Base-by-base conservation (phyloP, 1,140 invertebrate genomes). In the Meloidogyne floridensis region DNA sequence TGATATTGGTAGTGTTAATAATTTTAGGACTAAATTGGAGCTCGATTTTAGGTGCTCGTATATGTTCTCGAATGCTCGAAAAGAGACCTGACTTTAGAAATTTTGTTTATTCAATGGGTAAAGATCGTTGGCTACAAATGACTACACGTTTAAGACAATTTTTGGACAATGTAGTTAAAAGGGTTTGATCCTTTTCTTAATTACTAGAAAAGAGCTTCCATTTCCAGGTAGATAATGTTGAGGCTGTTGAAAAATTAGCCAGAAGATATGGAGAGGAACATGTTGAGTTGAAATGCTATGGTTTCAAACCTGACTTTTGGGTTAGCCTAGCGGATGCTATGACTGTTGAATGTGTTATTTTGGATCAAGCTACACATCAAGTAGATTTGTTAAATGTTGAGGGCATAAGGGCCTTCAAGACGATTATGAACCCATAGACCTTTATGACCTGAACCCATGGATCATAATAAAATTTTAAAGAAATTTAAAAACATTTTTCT, bases 241-340 rank as follows among this genome's bases (percentile, higher is more conserved):
- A 88, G 53, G 82, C 80, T 42, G 87, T 88, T 70, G 78, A 81
- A 51, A 54, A 70, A 43, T 53, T 87, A 6, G 87, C 86, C 5
- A 76, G 80, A 47, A 77, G 74, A 53, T 88, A 88, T 76, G 87
- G 87, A 13, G 87, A 88, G 54, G 85, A 86, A 59, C 87, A 88
- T 51, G 87, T 89, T 15, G 81, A 85, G 20, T 74, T 88, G 59
- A 88, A 89, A 65, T 75, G 72, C 43, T 89, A 83, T 56, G 87
- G 87, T 11, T 88, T 89, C 69, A 88, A 88, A 69, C 87, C 87
- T 5, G 87, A 88, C 74, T 89, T 88, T 72, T 88, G 87, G 87
- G 87, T 88, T 1, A 83, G 84, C 20, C 69, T 89, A 15, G 87
- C 87, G 1, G 87, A 88, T 77, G 87, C 87, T 8, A 87, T 89